These are phyloP conservation scores for Cosmorhoe ocellata DNA, from an alignment of 2,888 invertebrate species.

Conservation along the genomic window DNA sequence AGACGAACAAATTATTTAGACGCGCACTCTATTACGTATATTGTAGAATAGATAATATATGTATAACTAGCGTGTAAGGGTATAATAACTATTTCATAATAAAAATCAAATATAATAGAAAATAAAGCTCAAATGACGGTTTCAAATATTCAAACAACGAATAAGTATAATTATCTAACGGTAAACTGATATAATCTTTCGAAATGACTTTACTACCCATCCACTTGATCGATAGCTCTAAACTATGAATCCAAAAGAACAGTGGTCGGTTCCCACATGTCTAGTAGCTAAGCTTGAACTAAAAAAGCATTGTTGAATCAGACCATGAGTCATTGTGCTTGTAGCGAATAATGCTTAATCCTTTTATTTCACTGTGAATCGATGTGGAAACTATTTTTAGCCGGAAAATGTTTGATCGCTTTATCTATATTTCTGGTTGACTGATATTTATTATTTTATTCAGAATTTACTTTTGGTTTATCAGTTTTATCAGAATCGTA, in stretches of 20 bases:
- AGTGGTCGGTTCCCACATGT: conserved; percentile 7
- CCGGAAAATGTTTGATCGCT: too few species aligned
- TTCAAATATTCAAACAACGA: not conserved
- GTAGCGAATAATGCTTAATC: conserved; percentile 5
- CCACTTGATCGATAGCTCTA: conserved; percentile 36
- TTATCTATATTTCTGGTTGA: too few species aligned
- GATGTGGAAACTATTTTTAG: not conserved
- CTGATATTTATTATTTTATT: too few species aligned
- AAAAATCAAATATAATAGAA: too few species aligned
- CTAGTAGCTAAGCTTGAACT: conserved; percentile 25
- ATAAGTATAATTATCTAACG: conserved; percentile 30
- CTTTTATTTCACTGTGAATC: conserved; percentile 1
- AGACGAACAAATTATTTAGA: too few species aligned
- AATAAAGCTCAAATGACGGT: too few species aligned
- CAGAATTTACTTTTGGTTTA: too few species aligned
- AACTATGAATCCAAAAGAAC: conserved; percentile 28
- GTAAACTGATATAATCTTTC: conserved; percentile 33
- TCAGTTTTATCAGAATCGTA: too few species aligned
- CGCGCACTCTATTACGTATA: too few species aligned
- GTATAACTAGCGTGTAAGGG: too few species aligned
- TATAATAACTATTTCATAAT: too few species aligned
- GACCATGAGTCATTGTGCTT: conserved; percentile 17
- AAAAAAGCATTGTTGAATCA: conserved; percentile 16
- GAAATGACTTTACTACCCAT: conserved; percentile 33
- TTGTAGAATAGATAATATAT: too few species aligned